phyloP scores from a whole-genome alignment of 1,140 invertebrate species.

The Hormaphis cornu region DNA sequence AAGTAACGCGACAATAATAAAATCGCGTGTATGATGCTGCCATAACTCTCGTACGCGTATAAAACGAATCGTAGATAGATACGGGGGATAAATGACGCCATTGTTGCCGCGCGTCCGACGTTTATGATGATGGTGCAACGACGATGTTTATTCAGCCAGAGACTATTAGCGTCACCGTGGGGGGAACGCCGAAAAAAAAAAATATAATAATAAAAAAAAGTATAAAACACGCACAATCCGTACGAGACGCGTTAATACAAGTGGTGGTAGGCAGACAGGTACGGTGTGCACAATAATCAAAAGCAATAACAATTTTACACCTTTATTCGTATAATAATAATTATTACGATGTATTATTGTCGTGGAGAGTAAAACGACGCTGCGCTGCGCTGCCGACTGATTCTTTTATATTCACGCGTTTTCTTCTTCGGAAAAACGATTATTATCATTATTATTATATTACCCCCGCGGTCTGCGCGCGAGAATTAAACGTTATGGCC shows the following conservation, averaged over 20 bases:
- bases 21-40: too few relatives aligned
- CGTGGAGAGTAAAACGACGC: too few relatives aligned
- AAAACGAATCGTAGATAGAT: background rate
- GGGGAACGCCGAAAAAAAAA: background rate
- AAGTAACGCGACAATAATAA: slow-evolving; percentile 26
- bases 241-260: too few relatives aligned
- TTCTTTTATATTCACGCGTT: background rate
- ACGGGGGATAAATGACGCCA: too few relatives aligned
- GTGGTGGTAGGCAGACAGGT: background rate
- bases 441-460: too few relatives aligned
- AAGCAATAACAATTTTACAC: slow-evolving; percentile 27
- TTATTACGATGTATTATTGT: background rate
- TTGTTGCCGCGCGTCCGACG: background rate
- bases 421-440: background rate
- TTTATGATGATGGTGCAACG: background rate
- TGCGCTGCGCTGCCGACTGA: background rate
- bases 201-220: background rate
- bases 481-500: too few relatives aligned
- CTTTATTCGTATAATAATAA: background rate
- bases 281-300: background rate
- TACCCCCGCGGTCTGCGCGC: too few relatives aligned
- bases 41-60: background rate
- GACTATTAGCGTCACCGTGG: slow-evolving; percentile 6
- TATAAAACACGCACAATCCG: too few relatives aligned
- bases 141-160: slow-evolving; percentile 2